A percentile compares a stretch with the other conserved stretches of the same genome.
These are phyloP conservation scores for Maniola jurtina DNA, from an alignment of 1,140 invertebrate genomes.

Conservation along the genomic window DNA sequence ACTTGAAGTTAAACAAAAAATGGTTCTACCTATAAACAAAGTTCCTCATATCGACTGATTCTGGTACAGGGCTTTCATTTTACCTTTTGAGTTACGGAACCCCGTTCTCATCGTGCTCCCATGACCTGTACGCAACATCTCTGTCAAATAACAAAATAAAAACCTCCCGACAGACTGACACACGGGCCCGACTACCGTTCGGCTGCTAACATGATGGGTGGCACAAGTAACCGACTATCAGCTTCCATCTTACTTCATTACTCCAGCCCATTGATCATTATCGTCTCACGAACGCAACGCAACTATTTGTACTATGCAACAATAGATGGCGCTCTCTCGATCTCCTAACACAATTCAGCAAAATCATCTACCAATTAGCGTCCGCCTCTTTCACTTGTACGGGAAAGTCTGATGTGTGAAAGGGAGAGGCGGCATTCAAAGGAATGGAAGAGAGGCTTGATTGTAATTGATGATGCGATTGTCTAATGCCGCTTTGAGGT, in stretches of 20 bases:
- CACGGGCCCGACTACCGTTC: conserved; percentile 66
- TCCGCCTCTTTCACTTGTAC: conserved; percentile 37
- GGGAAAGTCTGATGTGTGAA: conserved; percentile 24
- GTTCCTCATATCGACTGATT: too few relatives aligned
- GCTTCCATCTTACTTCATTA: conserved; percentile 66
- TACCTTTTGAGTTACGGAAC: not conserved
- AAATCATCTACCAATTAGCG: conserved; percentile 73
- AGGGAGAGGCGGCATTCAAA: conserved; percentile 43
- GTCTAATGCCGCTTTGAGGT: conserved; percentile 60
- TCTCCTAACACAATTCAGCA: conserved; percentile 60
- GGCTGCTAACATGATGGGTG: conserved; percentile 59
- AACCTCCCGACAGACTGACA: conserved; percentile 44
- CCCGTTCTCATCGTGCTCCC: conserved; percentile 20
- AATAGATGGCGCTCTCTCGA: conserved; percentile 70
- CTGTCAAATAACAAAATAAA: conserved; percentile 51
- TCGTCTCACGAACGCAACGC: conserved; percentile 55
- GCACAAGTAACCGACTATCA: conserved; percentile 48
- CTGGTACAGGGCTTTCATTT: too few relatives aligned
- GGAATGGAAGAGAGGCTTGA: conserved; percentile 58
- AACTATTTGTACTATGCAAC: conserved; percentile 75
- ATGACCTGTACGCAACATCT: conserved; percentile 45
- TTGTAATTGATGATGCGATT: conserved; percentile 77
- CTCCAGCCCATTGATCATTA: conserved; percentile 64
- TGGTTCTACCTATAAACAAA: too few relatives aligned
- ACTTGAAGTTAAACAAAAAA: too few relatives aligned